These are phyloP conservation scores for Nebria brevicollis DNA, from an alignment of 2,888 invertebrate species.

Conservation along the genomic window DNA sequence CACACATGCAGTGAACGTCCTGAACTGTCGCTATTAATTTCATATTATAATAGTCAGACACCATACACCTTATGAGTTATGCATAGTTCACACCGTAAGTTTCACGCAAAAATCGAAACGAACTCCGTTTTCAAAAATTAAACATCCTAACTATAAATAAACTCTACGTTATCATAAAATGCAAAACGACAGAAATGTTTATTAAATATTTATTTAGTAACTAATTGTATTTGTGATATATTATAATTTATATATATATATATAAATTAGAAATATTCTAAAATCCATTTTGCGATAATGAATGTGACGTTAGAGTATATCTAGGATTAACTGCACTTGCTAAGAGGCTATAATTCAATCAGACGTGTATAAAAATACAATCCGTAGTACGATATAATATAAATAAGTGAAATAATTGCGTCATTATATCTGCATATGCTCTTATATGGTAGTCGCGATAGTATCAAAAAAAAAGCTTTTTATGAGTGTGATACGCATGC, in stretches of 20 bases:
- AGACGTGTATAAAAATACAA: not conserved
- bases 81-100: not conserved
- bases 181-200: too few species aligned
- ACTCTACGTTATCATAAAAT: too few species aligned
- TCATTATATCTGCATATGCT: not conserved
- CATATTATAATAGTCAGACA: not conserved
- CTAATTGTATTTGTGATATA: too few species aligned
- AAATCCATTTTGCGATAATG: not conserved
- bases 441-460: too few species aligned
- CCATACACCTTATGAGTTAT: not conserved
- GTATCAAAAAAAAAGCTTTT: too few species aligned
- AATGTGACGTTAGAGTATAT: not conserved
- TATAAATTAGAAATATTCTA: too few species aligned
- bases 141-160: too few species aligned
- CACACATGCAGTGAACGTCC: not conserved
- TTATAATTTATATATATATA: too few species aligned
- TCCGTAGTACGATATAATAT: not conserved
- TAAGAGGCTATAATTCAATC: not conserved
- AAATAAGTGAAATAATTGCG: not conserved
- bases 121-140: too few species aligned
- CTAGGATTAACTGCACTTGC: not conserved
- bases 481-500: too few species aligned
- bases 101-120: too few species aligned
- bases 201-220: too few species aligned
- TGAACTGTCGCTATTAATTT: not conserved